These are phyloP conservation scores for Apogon talboti DNA, from an alignment of 2,797 vertebrate genomes.

Conservation along the genomic window DNA sequence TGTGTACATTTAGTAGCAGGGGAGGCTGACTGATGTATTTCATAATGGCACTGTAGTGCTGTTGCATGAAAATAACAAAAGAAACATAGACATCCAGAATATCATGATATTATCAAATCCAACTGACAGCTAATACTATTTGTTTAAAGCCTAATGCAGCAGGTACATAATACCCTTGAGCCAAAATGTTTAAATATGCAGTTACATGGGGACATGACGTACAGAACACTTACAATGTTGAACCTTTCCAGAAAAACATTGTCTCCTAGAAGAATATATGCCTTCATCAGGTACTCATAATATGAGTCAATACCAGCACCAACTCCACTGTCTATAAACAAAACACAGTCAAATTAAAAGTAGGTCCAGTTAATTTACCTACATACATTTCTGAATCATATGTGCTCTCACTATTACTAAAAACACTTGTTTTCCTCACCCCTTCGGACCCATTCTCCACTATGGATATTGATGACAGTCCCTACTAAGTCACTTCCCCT, in stretches of 20 bases:
- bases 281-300: constrained; percentile 90
- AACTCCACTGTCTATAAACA: constrained; percentile 85
- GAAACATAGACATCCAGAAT: background rate
- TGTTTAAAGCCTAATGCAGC: background rate
- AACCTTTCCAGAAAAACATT: constrained; percentile 86
- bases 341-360: constrained; percentile 4
- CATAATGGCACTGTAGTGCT: constrained; percentile 91
- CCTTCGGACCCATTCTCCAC: constrained; percentile 87
- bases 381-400: background rate
- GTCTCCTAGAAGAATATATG: constrained; percentile 88
- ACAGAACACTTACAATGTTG: constrained; percentile 79
- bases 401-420: background rate
- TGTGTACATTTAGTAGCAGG: constrained; percentile 88
- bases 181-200: no score
- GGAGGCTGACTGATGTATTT: constrained; percentile 90
- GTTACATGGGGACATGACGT: background rate
- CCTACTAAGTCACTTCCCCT: constrained; percentile 87
- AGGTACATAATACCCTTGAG: background rate
- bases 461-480: constrained; percentile 89
- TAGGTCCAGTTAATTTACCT: background rate
- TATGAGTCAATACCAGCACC: constrained; percentile 89
- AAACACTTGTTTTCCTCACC: constrained; percentile 66
- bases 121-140: background rate
- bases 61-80: constrained; percentile 37
- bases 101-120: background rate